Evolutionary conservation across 1,140 invertebrate species (phyloP), one percentile per base, ranked within the genome.

Genomic region (Platyura marginata): DNA sequence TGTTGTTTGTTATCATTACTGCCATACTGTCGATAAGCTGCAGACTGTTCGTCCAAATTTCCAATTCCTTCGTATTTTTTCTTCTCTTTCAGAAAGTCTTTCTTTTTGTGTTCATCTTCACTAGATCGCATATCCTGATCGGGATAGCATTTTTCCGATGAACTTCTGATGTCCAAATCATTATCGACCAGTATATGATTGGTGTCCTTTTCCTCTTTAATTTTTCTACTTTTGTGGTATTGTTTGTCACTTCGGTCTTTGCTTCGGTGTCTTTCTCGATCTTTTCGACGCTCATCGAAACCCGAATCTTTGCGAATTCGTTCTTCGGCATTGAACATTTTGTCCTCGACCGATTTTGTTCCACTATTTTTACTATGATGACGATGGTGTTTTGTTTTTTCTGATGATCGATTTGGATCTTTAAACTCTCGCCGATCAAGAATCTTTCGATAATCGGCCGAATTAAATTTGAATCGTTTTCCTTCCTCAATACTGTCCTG

Each of bases 401-500:
- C 36, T 3, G 41, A 32, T 1, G 41, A 38, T 2, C 22, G 44
- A 21, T 25, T 46, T 44, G 61, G 63, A 53, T 86, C 81, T 62
- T 82, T 84, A 35, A 77, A 81, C 50, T 83, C 79, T 25, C 79
- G 66, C 21, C 80, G 64, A 50, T 78, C 75, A 16, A 58, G 51
- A 19, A 62, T 44, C 53, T 70, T 72, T 45, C 55, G 57, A 47
- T 69, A 65, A 4, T 75, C 71, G 1, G 6, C 13, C 25, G 25
- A 29, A 29, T 66, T 67, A 43, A 75, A 68, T 53, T 79, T 83
- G 47, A 72, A 68, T 44, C 79, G 76, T 51, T 86, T 87, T 0
- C 62, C 58, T 18, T 82, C 77, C 48, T 85, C 81, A 25, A 71
- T 54, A 52, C 66, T 72, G 45, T 87, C 83, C 52, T 85, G 80